Evolutionary conservation across 1,140 invertebrate species (phyloP).

Genomic region (Nautilus pompilius): DNA sequence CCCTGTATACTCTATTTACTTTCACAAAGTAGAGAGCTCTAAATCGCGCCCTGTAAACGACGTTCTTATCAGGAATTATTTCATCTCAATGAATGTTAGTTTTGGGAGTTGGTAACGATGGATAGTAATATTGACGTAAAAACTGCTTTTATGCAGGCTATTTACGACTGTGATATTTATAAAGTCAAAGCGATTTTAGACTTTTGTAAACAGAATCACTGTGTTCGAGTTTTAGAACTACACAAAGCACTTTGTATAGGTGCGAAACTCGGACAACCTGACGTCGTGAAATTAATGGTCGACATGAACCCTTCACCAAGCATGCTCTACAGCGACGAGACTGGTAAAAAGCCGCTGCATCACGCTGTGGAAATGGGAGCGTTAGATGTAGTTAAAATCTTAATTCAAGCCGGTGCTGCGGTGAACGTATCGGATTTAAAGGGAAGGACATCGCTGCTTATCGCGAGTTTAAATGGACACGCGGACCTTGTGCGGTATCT

Average conservation of each 20-base stretch:
- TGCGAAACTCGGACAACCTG: neutral
- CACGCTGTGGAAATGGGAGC: constrained; percentile 6
- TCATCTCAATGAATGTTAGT: no score
- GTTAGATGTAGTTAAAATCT: neutral
- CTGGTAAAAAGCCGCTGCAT: constrained; percentile 2
- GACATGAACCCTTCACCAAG: neutral
- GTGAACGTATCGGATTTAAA: constrained; percentile 1
- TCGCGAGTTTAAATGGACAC: constrained; percentile 2
- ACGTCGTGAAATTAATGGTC: neutral
- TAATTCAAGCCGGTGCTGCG: constrained; percentile 1
- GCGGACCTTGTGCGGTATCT: constrained; percentile 10
- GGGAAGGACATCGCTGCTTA: constrained; percentile 8
- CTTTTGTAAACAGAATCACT: neutral
- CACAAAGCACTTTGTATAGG: neutral
- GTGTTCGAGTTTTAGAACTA: neutral
- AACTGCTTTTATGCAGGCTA: neutral
- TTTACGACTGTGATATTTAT: neutral
- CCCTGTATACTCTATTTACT: no score
- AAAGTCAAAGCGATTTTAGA: neutral
- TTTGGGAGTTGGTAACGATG: no score
- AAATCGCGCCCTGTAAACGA: no score
- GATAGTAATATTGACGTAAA: no score
- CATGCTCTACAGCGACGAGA: neutral
- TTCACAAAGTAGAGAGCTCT: no score
- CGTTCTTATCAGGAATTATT: no score